Percentiles rank a stretch among this genome's conserved stretches.
Evolutionary conservation across 1,140 invertebrate species (phyloP).

Genomic region (Bilobella aurantiaca): DNA sequence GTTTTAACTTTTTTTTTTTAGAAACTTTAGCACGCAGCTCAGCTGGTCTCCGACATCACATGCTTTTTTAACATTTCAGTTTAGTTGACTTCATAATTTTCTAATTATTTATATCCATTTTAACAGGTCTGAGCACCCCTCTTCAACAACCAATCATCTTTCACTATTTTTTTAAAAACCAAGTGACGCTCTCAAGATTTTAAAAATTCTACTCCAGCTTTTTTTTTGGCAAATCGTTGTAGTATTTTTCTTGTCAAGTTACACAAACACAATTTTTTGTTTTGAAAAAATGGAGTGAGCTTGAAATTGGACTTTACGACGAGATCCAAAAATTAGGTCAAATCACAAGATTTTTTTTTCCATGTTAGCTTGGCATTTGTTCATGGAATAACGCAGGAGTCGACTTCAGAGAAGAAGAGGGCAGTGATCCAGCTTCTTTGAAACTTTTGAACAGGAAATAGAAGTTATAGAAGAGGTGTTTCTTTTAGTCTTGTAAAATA

Average conservation of each 20-base stretch:
- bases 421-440: conserved; percentile 6
- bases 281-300: neutral
- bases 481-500: neutral
- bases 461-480: neutral
- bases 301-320: neutral
- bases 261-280: neutral
- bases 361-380: too few relatives aligned
- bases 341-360: too few relatives aligned
- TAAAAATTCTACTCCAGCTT: too few relatives aligned
- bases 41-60: neutral
- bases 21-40: neutral
- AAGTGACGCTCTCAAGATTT: neutral
- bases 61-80: neutral
- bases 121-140: too few relatives aligned
- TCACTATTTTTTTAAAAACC: too few relatives aligned
- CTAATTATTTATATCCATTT: too few relatives aligned
- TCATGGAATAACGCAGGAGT: neutral
- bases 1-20: neutral
- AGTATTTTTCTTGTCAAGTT: neutral
- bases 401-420: neutral
- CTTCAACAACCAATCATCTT: too few relatives aligned
- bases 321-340: neutral
- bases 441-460: neutral
- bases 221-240: neutral
- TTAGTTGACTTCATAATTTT: too few relatives aligned